These are phyloP conservation scores for Drosophila ambigua DNA, from an alignment of 1,140 invertebrate genomes.

Conservation along the genomic window DNA sequence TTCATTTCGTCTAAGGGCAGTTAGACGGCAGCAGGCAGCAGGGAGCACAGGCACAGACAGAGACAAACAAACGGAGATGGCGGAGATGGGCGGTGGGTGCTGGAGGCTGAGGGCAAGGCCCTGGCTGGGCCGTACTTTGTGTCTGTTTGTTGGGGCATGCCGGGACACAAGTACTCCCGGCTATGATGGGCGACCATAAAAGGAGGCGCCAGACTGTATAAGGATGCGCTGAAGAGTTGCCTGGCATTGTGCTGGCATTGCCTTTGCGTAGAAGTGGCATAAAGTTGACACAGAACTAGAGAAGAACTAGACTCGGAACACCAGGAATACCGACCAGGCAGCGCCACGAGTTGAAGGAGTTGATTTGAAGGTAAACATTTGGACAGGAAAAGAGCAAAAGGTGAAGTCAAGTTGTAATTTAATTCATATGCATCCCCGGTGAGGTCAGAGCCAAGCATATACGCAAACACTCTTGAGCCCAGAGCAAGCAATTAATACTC, in stretches of 20 bases:
- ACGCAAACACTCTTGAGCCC: background rate
- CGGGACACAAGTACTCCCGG: conserved; percentile 52
- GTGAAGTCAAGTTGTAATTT: conserved; percentile 45
- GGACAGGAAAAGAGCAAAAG: conserved; percentile 67
- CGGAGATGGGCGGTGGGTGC: background rate
- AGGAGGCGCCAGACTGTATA: conserved; percentile 77
- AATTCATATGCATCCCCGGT: conserved; percentile 28
- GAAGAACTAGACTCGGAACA: conserved; percentile 18
- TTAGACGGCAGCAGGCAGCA: conserved; percentile 9
- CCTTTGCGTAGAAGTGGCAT: conserved; percentile 69
- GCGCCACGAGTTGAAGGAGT: conserved; percentile 52
- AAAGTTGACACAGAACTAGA: conserved; percentile 72
- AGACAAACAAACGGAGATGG: conserved; percentile 32
- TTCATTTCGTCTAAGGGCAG: conserved; percentile 68
- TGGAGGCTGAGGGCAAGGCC: conserved; percentile 33
- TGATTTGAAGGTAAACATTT: conserved; percentile 77
- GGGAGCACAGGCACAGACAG: conserved; percentile 1
- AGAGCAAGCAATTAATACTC: too few relatives aligned
- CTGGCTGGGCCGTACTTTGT: conserved; percentile 56
- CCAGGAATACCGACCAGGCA: background rate
- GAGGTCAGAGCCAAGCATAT: conserved; percentile 15
- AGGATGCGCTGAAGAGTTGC: conserved; percentile 60
- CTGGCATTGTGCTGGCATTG: conserved; percentile 61
- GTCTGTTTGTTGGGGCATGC: conserved; percentile 68
- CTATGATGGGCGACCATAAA: conserved; percentile 69